These are phyloP conservation scores for Drosophila trapezifrons DNA, from an alignment of 1,140 invertebrate genomes.

Conservation along the genomic window DNA sequence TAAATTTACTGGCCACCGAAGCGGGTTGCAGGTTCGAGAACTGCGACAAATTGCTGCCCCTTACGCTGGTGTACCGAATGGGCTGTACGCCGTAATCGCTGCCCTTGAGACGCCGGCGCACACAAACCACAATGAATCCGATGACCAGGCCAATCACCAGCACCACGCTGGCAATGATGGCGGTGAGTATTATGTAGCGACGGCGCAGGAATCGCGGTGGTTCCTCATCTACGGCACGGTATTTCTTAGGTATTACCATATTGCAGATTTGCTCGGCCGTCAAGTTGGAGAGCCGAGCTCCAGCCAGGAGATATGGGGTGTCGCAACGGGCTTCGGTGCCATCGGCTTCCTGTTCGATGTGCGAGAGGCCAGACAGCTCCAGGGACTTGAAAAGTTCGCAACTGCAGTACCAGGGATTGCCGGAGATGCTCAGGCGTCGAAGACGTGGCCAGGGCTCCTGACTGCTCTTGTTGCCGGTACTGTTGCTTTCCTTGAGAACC, in stretches of 20 bases:
- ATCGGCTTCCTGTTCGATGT: slow-evolving; percentile 28
- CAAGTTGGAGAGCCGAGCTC: slow-evolving; percentile 61
- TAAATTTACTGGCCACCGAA: slow-evolving; percentile 68
- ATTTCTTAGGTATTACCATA: slow-evolving; percentile 75
- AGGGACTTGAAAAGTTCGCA: slow-evolving; percentile 83
- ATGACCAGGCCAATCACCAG: slow-evolving; percentile 74
- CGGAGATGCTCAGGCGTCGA: slow-evolving; percentile 85
- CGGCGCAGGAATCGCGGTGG: slow-evolving; percentile 78
- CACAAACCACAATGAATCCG: slow-evolving; percentile 73
- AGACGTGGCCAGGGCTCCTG: slow-evolving; percentile 68
- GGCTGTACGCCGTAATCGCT: slow-evolving; percentile 78
- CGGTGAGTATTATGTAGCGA: slow-evolving; percentile 74
- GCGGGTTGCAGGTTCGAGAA: slow-evolving; percentile 67
- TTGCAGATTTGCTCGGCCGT: slow-evolving; percentile 66
- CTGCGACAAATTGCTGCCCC: slow-evolving; percentile 78
- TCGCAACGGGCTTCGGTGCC: slow-evolving; percentile 61
- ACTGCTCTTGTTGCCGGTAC: background rate
- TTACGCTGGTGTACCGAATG: slow-evolving; percentile 80
- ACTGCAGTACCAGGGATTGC: slow-evolving; percentile 87
- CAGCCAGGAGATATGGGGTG: slow-evolving; percentile 72
- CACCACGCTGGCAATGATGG: slow-evolving; percentile 75
- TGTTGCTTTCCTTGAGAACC: slow-evolving; percentile 29
- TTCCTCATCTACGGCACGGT: slow-evolving; percentile 67
- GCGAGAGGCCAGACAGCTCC: slow-evolving; percentile 45
- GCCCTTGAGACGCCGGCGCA: slow-evolving; percentile 74